Evolutionary conservation across 2,113 vertebrate species (phyloP).

Genomic region (Tor tambroides): DNA sequence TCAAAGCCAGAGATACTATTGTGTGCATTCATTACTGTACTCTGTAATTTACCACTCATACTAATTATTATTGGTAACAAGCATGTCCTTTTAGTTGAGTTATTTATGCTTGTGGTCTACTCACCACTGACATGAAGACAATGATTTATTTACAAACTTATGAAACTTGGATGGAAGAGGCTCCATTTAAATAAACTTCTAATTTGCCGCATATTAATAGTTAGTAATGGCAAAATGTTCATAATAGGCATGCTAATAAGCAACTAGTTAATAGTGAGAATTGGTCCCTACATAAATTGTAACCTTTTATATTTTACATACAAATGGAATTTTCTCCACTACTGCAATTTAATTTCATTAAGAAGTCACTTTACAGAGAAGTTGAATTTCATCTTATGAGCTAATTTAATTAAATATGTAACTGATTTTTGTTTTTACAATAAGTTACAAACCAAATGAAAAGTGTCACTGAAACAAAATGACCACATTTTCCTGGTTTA

Average conservation of each 20-base stretch:
- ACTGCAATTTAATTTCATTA: too few relatives aligned
- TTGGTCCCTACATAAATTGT: too few relatives aligned
- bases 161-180: background rate
- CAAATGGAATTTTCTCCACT: too few relatives aligned
- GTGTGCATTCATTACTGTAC: background rate
- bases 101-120: background rate
- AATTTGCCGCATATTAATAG: too few relatives aligned
- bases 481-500: background rate
- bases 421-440: background rate
- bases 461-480: background rate
- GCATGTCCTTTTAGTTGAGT: constrained; percentile 18
- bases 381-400: too few relatives aligned
- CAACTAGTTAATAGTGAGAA: too few relatives aligned
- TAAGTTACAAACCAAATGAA: background rate
- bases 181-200: too few relatives aligned
- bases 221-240: too few relatives aligned
- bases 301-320: too few relatives aligned
- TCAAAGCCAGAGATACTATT: constrained; percentile 56
- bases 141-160: constrained; percentile 2
- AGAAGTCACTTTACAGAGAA: too few relatives aligned
- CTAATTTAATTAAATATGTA: too few relatives aligned
- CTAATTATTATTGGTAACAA: constrained; percentile 8
- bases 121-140: constrained; percentile 20
- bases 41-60: background rate
- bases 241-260: too few relatives aligned